phyloP scores from a whole-genome alignment of 1,140 invertebrate species.

The Aleiodes sp. region DNA sequence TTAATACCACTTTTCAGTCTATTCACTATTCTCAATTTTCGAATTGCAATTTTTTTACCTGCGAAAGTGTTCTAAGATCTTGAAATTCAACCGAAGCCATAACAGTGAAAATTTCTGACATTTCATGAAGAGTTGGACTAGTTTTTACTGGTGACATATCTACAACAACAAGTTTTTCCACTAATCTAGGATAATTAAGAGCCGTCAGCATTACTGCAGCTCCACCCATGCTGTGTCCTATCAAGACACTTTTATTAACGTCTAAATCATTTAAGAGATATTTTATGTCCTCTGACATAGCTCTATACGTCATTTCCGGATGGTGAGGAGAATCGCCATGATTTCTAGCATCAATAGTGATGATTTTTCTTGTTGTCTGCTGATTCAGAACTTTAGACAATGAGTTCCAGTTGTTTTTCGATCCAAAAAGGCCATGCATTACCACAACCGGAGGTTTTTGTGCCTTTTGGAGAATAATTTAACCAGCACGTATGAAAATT shows the following conservation, averaged over 20 bases:
- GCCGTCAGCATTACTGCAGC: slow-evolving; percentile 83
- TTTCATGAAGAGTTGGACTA: slow-evolving; percentile 71
- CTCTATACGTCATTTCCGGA: slow-evolving; percentile 74
- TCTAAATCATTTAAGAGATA: slow-evolving; percentile 71
- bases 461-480: neutral
- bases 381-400: slow-evolving; percentile 78
- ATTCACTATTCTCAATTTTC: slow-evolving; percentile 70
- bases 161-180: slow-evolving; percentile 83
- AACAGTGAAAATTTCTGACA: slow-evolving; percentile 73
- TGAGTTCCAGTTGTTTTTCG: slow-evolving; percentile 85
- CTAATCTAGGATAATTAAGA: slow-evolving; percentile 75
- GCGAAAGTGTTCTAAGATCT: slow-evolving; percentile 70
- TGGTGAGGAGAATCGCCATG: slow-evolving; percentile 90
- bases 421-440: slow-evolving; percentile 87
- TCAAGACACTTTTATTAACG: slow-evolving; percentile 72
- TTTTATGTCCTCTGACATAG: slow-evolving; percentile 79
- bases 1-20: slow-evolving; percentile 61
- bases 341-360: slow-evolving; percentile 87
- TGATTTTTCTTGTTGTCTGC: slow-evolving; percentile 74
- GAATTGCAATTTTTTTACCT: too few species aligned
- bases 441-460: slow-evolving; percentile 74
- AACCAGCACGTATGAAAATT: too few species aligned
- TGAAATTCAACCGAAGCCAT: slow-evolving; percentile 72
- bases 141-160: slow-evolving; percentile 83
- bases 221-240: slow-evolving; percentile 94